Evolutionary conservation across 2,888 invertebrate genomes (phyloP).

Genomic region (Himalopsyche anomala): DNA sequence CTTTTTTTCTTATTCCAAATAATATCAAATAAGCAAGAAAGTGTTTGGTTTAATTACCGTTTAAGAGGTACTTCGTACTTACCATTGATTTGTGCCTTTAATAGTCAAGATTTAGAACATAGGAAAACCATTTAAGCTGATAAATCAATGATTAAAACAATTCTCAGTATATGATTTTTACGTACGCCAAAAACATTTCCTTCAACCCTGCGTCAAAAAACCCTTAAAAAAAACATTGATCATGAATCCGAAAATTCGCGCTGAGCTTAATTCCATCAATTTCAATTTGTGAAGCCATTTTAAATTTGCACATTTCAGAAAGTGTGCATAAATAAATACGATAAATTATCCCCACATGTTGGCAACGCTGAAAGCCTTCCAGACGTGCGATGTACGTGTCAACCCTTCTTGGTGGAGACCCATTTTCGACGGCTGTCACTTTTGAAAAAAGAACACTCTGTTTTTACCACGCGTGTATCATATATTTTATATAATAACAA

Average conservation of each 20-base stretch:
- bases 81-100: too few species aligned
- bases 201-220: too few species aligned
- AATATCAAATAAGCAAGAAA: too few species aligned
- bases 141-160: too few species aligned
- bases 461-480: neutral
- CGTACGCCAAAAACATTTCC: too few species aligned
- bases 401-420: constrained; percentile 27
- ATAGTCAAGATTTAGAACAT: too few species aligned
- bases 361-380: neutral
- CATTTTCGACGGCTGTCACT: neutral
- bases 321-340: constrained; percentile 16
- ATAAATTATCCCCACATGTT: neutral
- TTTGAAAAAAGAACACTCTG: neutral
- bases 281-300: neutral
- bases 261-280: neutral
- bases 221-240: neutral
- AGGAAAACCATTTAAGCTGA: too few species aligned
- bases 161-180: too few species aligned
- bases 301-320: neutral
- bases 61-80: too few species aligned
- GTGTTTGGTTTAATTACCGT: too few species aligned
- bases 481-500: neutral
- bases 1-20: too few species aligned
- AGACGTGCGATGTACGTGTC: constrained; percentile 30
- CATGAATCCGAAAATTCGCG: neutral